Evolutionary conservation across 2,113 vertebrate genomes (phyloP).

Genomic region (Balaeniceps rex): DNA sequence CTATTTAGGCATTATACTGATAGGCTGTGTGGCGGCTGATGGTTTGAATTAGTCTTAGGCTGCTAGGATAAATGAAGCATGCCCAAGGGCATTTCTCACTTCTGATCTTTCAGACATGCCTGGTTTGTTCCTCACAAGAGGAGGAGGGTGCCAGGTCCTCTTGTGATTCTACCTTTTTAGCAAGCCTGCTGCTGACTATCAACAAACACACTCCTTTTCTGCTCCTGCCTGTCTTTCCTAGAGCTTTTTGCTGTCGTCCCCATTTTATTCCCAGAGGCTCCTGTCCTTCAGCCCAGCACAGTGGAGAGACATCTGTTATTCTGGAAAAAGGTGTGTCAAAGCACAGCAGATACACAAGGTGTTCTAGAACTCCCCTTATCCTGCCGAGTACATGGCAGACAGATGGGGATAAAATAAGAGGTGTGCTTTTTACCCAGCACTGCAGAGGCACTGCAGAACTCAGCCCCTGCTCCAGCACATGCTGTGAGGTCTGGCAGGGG

Average conservation of each 20-base stretch:
- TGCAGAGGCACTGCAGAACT: neutral
- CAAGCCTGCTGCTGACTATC: neutral
- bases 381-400: neutral
- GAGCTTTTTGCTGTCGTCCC: neutral
- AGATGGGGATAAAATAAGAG: neutral
- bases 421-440: neutral
- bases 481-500: neutral
- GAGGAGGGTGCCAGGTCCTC: neutral
- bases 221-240: neutral
- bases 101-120: neutral
- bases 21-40: neutral
- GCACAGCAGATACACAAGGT: neutral
- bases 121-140: neutral
- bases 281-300: neutral
- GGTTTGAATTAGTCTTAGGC: neutral
- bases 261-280: neutral
- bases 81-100: neutral
- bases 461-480: neutral
- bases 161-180: neutral
- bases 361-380: neutral
- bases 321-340: neutral
- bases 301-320: neutral
- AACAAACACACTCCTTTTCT: neutral
- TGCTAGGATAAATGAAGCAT: neutral
- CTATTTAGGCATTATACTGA: neutral